Conservation (phyloP, 1,140 invertebrate species). For the Watersipora subatra region DNA sequence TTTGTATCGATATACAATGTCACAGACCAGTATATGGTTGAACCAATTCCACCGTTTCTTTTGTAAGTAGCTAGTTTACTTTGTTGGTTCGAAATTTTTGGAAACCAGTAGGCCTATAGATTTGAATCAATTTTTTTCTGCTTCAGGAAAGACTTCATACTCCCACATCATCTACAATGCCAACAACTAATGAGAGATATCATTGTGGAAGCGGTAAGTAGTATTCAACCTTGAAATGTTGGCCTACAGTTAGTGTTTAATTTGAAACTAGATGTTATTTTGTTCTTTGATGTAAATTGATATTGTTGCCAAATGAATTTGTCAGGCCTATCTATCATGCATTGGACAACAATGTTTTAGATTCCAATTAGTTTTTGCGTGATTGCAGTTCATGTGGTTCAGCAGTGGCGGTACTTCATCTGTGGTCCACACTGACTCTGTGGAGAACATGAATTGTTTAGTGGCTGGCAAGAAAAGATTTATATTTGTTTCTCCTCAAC, state of each 20-base stretch:
- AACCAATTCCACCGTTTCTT: slow-evolving; percentile 25
- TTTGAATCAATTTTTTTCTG: slow-evolving; percentile 3
- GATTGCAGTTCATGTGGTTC: slow-evolving; percentile 31
- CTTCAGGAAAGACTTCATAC: slow-evolving; percentile 23
- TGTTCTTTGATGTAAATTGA: too few species aligned
- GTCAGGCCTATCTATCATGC: too few species aligned
- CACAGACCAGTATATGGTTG: slow-evolving; percentile 31
- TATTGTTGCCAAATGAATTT: too few species aligned
- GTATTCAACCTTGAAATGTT: background rate
- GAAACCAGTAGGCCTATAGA: too few species aligned
- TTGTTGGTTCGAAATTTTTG: too few species aligned
- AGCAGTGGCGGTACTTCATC: slow-evolving; percentile 38
- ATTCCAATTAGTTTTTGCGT: background rate
- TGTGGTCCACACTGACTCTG: slow-evolving; percentile 35
- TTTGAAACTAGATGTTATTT: too few species aligned
- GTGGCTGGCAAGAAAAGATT: slow-evolving; percentile 31
- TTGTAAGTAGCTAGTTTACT: slow-evolving; percentile 15
- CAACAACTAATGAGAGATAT: slow-evolving; percentile 19
- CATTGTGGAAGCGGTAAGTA: background rate
- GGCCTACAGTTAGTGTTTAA: background rate
- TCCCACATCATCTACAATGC: slow-evolving; percentile 27
- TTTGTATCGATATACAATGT: slow-evolving; percentile 30
- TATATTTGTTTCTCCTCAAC: slow-evolving; percentile 28
- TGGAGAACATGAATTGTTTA: slow-evolving; percentile 37
- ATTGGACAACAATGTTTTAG: too few species aligned